Base-by-base conservation (phyloP, 2,888 invertebrate species). In the Tenthredo amoena region DNA sequence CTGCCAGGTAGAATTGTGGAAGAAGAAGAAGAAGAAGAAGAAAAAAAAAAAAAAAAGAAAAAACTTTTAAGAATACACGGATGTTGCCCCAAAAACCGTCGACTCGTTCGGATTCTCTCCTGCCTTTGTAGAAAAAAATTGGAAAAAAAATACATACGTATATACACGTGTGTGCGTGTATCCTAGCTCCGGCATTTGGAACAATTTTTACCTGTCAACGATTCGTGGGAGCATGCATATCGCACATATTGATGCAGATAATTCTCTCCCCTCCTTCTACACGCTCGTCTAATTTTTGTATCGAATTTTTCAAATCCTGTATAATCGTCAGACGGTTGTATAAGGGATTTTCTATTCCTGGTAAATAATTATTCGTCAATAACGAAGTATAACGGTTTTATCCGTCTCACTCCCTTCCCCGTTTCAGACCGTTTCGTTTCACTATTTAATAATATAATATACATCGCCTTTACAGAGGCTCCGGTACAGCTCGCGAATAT, bases 1-100 rank as follows among this genome's bases (percentile, higher is more conserved):
- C 92, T 89, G 90, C 89, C 92, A 92, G 93, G 92, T 93, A 88
- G 50, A 43, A 47, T 18, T 15, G 31, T 9, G n/a, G 65, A 71
- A 50, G 43, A 55, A 43, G 50, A 37, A 72, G 2, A 76, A 86
- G 83, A 21, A 81, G 84, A 90, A 91, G 89, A 86, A 77, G 87
- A 71, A 85, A 74, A 87, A 85, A 85, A 85, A 83, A n/a, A n/a
- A n/a, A 26, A 26, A 26, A 26, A 26, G 65, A 79, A 85, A 84
- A 84, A 87, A 62, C 18, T 62, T 81, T 86, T 86, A 83, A 86
- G 85, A 87, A 87, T 87, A 88, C 88, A 86, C 86, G 89, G 87
- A 88, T 88, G 88, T 88, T 89, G 86, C 87, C 86, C 87, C 87
- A 86, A 84, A 77, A 85, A n/a, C 74, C 55, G 55, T 55, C 55